Conservation (phyloP, 1,140 invertebrate species). For the Gryllus bimaculatus region DNA sequence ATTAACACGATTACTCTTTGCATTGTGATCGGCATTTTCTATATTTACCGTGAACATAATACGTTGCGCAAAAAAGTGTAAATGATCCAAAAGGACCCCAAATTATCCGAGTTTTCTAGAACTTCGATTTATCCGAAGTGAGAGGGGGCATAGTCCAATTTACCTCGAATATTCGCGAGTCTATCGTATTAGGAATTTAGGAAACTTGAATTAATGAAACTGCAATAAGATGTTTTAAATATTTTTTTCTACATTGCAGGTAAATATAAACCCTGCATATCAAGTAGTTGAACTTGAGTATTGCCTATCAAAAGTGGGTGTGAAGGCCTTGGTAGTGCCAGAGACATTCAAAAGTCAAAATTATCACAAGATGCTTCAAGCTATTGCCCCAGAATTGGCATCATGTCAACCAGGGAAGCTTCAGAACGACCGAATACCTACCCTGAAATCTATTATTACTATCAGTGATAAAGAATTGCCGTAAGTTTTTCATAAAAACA, state of each 20-base stretch:
- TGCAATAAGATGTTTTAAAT: not conserved
- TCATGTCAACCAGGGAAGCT: slow-evolving; percentile 36
- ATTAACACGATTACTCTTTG: no score
- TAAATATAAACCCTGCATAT: slow-evolving; percentile 78
- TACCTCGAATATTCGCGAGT: no score
- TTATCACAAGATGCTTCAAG: slow-evolving; percentile 58
- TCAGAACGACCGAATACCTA: slow-evolving; percentile 30
- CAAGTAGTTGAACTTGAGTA: slow-evolving; percentile 66
- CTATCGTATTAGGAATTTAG: not conserved
- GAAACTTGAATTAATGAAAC: not conserved
- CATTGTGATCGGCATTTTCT: no score
- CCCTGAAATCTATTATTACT: slow-evolving; percentile 45
- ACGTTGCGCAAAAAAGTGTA: no score
- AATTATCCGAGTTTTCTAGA: no score
- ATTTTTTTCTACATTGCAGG: slow-evolving; percentile 36
- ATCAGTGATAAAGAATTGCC: slow-evolving; percentile 39
- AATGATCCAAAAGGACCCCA: no score
- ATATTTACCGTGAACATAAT: no score
- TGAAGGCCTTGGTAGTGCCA: slow-evolving; percentile 61
- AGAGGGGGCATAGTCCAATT: no score
- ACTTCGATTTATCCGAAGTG: no score
- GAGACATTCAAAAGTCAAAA: slow-evolving; percentile 55
- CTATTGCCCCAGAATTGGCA: slow-evolving; percentile 30
- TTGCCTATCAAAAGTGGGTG: slow-evolving; percentile 64
- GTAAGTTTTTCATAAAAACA: slow-evolving; percentile 33